These are phyloP conservation scores for Glyphotaelius pellucidus DNA, from an alignment of 2,888 invertebrate genomes.

Conservation along the genomic window DNA sequence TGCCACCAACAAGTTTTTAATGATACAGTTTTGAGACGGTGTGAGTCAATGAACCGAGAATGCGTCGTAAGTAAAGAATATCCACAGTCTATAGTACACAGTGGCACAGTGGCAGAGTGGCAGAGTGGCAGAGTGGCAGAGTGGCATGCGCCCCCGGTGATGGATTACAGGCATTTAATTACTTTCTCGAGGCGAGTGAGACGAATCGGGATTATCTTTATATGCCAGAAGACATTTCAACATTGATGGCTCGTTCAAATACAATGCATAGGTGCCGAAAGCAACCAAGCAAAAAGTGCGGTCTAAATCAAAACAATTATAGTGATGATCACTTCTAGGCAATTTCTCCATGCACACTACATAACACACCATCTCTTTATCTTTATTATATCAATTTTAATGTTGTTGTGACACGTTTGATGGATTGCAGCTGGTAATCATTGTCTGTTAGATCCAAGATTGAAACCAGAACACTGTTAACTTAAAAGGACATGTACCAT, in stretches of 20 bases:
- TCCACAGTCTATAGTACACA: background rate
- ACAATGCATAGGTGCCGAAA: constrained; percentile 44
- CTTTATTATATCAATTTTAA: background rate
- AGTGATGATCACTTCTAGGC: background rate
- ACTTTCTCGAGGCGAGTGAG: constrained; percentile 56
- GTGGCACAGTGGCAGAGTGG: background rate
- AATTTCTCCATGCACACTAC: background rate
- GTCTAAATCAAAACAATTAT: background rate
- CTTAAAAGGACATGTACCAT: too few species aligned
- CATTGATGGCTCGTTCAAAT: constrained; percentile 55
- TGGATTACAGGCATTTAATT: constrained; percentile 65
- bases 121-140: background rate
- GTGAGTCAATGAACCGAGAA: constrained; percentile 63
- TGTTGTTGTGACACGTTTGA: background rate
- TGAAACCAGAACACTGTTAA: too few species aligned
- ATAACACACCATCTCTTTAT: background rate
- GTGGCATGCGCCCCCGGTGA: constrained; percentile 63
- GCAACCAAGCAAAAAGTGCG: background rate
- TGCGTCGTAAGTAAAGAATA: constrained; percentile 60
- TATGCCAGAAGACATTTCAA: constrained; percentile 46
- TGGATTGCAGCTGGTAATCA: background rate
- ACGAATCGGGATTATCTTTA: constrained; percentile 41
- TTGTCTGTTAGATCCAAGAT: background rate
- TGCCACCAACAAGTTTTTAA: constrained; percentile 60
- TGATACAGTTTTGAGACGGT: constrained; percentile 60